Base-by-base conservation (phyloP, 2,797 vertebrate genomes). In the Gambusia yucatana region DNA sequence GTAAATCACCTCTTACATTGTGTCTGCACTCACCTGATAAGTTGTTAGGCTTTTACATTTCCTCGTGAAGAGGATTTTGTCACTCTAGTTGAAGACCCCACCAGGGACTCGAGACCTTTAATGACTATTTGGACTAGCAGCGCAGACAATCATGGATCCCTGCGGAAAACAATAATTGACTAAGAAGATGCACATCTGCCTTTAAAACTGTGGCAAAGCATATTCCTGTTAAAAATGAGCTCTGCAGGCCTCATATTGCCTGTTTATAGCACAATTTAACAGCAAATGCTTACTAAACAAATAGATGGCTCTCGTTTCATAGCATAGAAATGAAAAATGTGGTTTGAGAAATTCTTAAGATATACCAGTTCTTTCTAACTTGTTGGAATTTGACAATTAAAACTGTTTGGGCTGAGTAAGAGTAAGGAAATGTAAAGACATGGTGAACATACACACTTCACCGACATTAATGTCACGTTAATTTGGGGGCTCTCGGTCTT, bases 1-100 rank as follows among this genome's bases (percentile, higher is more conserved):
- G 90, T 92, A 95, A 96, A 96, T 95, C 94, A 95, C 93, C 90
- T 92, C 83, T 90, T 91, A 87, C 92, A 93, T 94, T 94, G 91
- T 93, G 92, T 81, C 87, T 92, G 90, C 86, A 75, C 87, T 93
- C 89, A 84, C 91, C 91, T 93, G 93, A 94, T 95, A 94, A 91
- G 82, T 90, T 85, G 85, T 89, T 85, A 73, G 88, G 86, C 84
- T 94, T 94, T 94, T 92, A 94, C 91, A 91, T 96, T 95, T 94
- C 82, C 83, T 84, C 73, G 77, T 82, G 90, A 94, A 95, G 93
- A 88, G 91, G 88, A 80, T 88, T 92, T 93, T 90, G 92, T 91
- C 88, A 86, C 87, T 87, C 75, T 79, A 43, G 80, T 89, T 93
- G 89, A 92, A 87, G 90, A 91, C 87, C 80, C 90, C 88, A 81